These are phyloP conservation scores for Epizoanthus illoricatus DNA, from an alignment of 92 coral and sea anemone genomes.

Conservation along the genomic window DNA sequence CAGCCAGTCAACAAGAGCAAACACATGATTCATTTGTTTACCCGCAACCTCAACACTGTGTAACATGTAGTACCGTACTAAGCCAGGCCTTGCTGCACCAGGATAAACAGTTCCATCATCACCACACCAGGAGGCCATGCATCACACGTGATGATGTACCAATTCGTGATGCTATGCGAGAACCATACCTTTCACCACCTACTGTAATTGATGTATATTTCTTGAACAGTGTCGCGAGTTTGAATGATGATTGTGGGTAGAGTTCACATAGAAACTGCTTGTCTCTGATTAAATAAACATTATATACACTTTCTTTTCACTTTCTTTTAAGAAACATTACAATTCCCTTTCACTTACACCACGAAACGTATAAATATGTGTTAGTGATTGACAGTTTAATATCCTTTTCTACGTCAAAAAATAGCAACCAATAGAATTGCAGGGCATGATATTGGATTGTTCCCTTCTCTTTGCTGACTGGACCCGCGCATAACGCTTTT, in stretches of 20 bases:
- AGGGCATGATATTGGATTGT: too few relatives aligned
- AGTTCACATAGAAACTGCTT: too few relatives aligned
- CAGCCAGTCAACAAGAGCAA: slow-evolving; percentile 21
- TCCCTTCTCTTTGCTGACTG: too few relatives aligned
- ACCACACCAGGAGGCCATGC: slow-evolving; percentile 56
- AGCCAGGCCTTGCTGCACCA: slow-evolving; percentile 32
- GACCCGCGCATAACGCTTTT: too few relatives aligned
- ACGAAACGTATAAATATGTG: too few relatives aligned
- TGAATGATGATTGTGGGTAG: slow-evolving; percentile 2
- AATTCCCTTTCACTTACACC: too few relatives aligned
- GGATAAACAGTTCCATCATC: slow-evolving; percentile 38
- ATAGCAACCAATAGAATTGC: too few relatives aligned
- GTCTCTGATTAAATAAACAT: too few relatives aligned
- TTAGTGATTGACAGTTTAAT: too few relatives aligned
- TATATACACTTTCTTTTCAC: too few relatives aligned
- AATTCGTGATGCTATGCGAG: slow-evolving; percentile 12
- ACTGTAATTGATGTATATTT: slow-evolving; percentile 12
- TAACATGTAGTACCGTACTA: slow-evolving; percentile 36
- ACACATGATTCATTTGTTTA: slow-evolving; percentile 16
- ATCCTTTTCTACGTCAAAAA: too few relatives aligned
- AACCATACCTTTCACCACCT: slow-evolving; percentile 49
- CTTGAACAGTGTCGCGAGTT: neutral
- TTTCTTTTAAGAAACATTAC: too few relatives aligned
- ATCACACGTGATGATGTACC: slow-evolving; percentile 32
- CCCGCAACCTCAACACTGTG: slow-evolving; percentile 42